Conservation (phyloP, 2,113 vertebrate genomes). For the Daboia siamensis region DNA sequence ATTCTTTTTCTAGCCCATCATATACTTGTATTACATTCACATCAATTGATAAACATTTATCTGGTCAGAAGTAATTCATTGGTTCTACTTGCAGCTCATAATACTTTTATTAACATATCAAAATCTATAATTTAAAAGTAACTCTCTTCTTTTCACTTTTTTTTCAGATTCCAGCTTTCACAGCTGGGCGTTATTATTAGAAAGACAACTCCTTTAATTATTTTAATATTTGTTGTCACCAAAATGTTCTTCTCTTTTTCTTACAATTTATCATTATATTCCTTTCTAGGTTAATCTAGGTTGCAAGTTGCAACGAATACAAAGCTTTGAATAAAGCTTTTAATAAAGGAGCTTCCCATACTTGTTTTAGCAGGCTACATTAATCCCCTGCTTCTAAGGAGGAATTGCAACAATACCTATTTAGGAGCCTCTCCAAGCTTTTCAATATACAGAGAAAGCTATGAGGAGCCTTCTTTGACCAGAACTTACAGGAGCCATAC, state of each 20-base stretch:
- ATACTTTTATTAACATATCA: background rate
- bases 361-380: background rate
- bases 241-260: background rate
- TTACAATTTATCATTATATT: background rate
- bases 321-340: background rate
- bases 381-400: background rate
- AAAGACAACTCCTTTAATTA: background rate
- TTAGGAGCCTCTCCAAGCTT: background rate
- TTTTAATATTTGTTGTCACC: background rate
- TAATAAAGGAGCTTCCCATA: background rate
- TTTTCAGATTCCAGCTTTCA: background rate
- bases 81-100: background rate
- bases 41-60: background rate
- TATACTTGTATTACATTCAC: background rate
- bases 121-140: background rate
- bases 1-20: background rate
- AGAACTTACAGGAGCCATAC: background rate
- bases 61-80: background rate
- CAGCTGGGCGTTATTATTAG: background rate
- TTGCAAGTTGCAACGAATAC: background rate
- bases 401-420: background rate
- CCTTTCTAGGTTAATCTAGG: background rate
- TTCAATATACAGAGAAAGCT: background rate
- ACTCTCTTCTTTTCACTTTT: background rate
- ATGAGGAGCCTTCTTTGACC: background rate